Evolutionary conservation across 2,888 invertebrate species (phyloP).

Genomic region (Tetanocera ferruginea): DNA sequence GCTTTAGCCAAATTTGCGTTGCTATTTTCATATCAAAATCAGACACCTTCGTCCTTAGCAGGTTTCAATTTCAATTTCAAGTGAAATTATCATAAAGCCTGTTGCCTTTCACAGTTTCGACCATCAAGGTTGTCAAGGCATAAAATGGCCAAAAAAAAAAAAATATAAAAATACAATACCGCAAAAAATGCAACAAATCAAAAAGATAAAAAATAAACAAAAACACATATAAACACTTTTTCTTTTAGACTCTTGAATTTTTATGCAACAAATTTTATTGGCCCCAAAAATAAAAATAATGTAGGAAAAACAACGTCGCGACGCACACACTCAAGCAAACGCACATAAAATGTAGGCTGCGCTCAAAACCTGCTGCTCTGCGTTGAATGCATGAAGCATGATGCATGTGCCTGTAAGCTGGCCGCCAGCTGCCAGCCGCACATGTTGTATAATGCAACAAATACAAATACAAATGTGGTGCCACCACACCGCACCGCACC

Average conservation of each 20-base stretch:
- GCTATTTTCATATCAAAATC: background rate
- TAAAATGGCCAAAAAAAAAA: background rate
- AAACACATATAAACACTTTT: background rate
- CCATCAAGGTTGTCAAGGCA: slow-evolving; percentile 44
- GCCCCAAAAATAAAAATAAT: slow-evolving; percentile 12
- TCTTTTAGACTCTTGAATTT: background rate
- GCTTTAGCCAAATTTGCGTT: slow-evolving; percentile 48
- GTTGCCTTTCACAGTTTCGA: slow-evolving; percentile 9
- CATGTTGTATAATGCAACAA: slow-evolving; percentile 15
- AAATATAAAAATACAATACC: background rate
- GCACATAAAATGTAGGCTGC: background rate
- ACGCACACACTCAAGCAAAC: background rate
- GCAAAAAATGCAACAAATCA: background rate
- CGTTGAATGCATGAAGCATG: no score
- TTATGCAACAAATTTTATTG: slow-evolving; percentile 6
- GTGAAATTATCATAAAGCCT: background rate
- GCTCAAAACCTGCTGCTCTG: background rate
- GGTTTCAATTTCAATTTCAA: slow-evolving; percentile 20
- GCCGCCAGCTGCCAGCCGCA: background rate
- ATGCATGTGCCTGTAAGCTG: no score
- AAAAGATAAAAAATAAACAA: slow-evolving; percentile 14
- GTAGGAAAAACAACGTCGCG: background rate
- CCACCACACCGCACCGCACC: background rate
- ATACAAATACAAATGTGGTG: no score
- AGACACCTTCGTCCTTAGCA: slow-evolving; percentile 36